Evolutionary conservation across 2,797 vertebrate genomes (phyloP), one percentile per base, ranked within the genome.

Genomic region (Alosa sapidissima): DNA sequence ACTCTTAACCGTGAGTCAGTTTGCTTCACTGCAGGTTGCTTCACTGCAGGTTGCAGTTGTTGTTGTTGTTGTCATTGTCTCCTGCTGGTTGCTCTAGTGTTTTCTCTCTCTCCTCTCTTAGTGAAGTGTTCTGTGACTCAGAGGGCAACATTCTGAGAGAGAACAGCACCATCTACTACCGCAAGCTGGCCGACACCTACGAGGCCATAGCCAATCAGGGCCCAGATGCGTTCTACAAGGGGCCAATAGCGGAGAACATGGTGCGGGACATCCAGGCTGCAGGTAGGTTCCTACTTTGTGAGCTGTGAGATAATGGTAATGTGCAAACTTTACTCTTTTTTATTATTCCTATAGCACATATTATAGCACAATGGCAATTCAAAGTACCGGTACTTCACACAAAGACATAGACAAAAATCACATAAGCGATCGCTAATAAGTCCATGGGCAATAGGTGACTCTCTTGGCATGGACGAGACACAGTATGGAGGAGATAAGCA

Each of bases 191-290:
- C 24, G 84, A 93, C 83, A 96, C 94, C 0, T 96, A 95, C 28
- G 87, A 90, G 83, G 92, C 51, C 81, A 94, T 96, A 85, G 95
- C 96, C 0, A 92, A 93, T 0, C 83, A 92, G 2, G 96, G 96
- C 5, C 49, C 95, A 0, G 65, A 92, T 7, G 91, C 81, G 5
- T 96, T 96, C 86, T 96, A 96, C 83, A 72, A 10, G 0, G 95
- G 96, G 83, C 45, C 85, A 11, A 86, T 96, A n/a, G 96, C 97
- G 0, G 88, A 94, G 21, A 95, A 97, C 88, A 97, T 99, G 21
- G 93, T 98, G 54, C 89, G 82, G 1, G 98, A 99, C 87, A 96
- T 99, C 92, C 93, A 33, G 83, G 91, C 54, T 0, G 94, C 92
- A 91, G 72, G 72, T 78, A n/a, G 41, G 72, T 45, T 45, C 36